Evolutionary conservation across 2,113 vertebrate species (phyloP), one percentile per base, ranked within the genome.

Genomic region (Muntiacus reevesi): DNA sequence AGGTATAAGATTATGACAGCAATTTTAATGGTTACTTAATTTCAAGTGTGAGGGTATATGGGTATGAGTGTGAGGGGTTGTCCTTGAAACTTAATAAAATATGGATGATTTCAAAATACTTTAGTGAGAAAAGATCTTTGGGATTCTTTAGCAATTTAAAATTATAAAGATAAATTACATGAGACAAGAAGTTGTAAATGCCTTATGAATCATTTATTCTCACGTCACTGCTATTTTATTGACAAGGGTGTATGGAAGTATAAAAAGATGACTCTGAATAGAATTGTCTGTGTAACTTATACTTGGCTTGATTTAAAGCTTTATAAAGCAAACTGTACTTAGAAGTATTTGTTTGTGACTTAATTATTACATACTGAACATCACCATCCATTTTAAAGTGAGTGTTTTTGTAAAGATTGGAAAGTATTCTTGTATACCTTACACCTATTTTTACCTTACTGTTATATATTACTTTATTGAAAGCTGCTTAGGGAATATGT

Each of bases 121-220:
- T 97, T 50, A 93, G 52, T 89, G 91, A 91, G 47, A 91, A 89
- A 71, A 82, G 36, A 90, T 97, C 62, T 82, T 76, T 82, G 33
- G 59, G 33, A 91, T 94, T 97, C 55, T 84, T 96, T 59, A 74
- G 93, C 89, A 89, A 97, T 96, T 97, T 97, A 95, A 98, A 98
- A 96, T 97, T 90, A 17, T 71, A 87, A 85, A 76, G 97, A 97
- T 84, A 8, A 96, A 55, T 97, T 97, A 95, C 62, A 79, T 1
- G 14, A 96, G 91, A 92, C 87, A 95, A 90, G 85, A 33, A 40
- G 93, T 97, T 97, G 62, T 95, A 96, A 97, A 10, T 97, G 90
- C 54, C 50, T 97, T 87, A 86, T 95, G 95, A 95, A 97, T 98
- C 97, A 97, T 93, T 95, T 94, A 95, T 67, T 94, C 81, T 94